Evolutionary conservation across 2,888 invertebrate species (phyloP).

Genomic region (Melikaiella ostensackeni): DNA sequence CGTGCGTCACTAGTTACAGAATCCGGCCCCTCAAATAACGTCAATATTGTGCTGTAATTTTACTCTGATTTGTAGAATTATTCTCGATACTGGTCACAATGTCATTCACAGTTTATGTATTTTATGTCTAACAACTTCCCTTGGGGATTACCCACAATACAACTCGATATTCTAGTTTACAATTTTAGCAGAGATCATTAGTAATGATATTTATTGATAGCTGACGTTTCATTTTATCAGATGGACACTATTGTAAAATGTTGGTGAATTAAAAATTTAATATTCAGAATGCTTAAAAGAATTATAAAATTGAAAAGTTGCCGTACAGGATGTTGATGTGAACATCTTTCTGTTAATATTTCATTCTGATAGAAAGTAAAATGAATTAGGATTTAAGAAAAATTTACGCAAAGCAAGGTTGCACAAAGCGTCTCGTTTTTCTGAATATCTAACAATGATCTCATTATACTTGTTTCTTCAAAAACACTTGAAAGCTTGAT

Average conservation of each 20-base stretch:
- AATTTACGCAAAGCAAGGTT: constrained; percentile 7
- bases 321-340: not conserved
- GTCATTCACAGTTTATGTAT: constrained; percentile 12
- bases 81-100: not conserved
- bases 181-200: constrained; percentile 7
- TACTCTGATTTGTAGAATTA: constrained; percentile 12
- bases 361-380: too few relatives aligned
- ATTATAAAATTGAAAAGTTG: not conserved
- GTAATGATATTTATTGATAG: constrained; percentile 20
- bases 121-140: constrained; percentile 3
- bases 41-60: constrained; percentile 6
- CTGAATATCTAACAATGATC: constrained; percentile 24
- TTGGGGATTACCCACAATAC: constrained; percentile 25
- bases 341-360: too few relatives aligned
- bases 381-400: not conserved
- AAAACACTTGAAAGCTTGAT: constrained; percentile 19
- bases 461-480: not conserved
- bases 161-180: constrained; percentile 15
- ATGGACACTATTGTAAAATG: not conserved
- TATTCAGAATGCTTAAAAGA: too few relatives aligned
- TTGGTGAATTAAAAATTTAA: not conserved
- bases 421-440: constrained; percentile 11
- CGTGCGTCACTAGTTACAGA: too few relatives aligned
- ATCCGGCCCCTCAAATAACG: too few relatives aligned
- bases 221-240: constrained; percentile 22